Conservation (phyloP, 2,888 invertebrate genomes). For the Oligia fasciuncula region DNA sequence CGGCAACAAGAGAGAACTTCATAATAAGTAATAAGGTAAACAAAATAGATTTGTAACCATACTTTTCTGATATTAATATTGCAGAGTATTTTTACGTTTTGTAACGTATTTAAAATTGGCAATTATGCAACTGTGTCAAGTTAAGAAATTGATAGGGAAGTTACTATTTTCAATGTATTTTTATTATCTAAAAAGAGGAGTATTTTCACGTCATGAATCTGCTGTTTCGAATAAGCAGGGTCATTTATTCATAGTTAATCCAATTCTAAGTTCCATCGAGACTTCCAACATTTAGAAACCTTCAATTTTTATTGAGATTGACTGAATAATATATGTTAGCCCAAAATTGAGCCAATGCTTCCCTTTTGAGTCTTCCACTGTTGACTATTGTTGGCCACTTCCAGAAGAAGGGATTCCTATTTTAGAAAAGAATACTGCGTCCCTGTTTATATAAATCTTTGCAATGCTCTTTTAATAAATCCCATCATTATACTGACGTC, state of each 20-base stretch:
- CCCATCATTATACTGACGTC: slow-evolving; percentile 5
- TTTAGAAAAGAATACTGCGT: slow-evolving; percentile 5
- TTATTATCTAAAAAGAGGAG: slow-evolving; percentile 10
- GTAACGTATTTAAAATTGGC: slow-evolving; percentile 45
- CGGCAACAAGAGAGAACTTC: slow-evolving; percentile 57
- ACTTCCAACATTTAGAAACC: slow-evolving; percentile 16
- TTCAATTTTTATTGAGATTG: slow-evolving; percentile 31
- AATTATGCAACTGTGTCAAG: slow-evolving; percentile 38
- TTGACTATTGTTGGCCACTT: slow-evolving; percentile 24
- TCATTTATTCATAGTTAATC: slow-evolving; percentile 10
- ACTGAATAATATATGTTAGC: slow-evolving; percentile 18
- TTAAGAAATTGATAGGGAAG: slow-evolving; percentile 42
- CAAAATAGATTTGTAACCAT: slow-evolving; percentile 51
- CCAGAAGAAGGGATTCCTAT: slow-evolving; percentile 29
- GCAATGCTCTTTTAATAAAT: slow-evolving; percentile 4
- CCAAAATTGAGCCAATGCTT: slow-evolving; percentile 22
- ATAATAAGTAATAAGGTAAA: slow-evolving; percentile 45
- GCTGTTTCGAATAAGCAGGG: slow-evolving; percentile 19
- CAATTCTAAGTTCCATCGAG: slow-evolving; percentile 24
- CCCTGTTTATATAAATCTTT: slow-evolving; percentile 8
- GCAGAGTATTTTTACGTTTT: slow-evolving; percentile 61
- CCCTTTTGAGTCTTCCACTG: slow-evolving; percentile 53
- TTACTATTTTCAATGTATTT: slow-evolving; percentile 24
- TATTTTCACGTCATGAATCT: slow-evolving; percentile 11
- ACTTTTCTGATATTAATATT: slow-evolving; percentile 56